Conservation (phyloP, 2,797 vertebrate genomes). For the Coregonus ussuriensis region DNA sequence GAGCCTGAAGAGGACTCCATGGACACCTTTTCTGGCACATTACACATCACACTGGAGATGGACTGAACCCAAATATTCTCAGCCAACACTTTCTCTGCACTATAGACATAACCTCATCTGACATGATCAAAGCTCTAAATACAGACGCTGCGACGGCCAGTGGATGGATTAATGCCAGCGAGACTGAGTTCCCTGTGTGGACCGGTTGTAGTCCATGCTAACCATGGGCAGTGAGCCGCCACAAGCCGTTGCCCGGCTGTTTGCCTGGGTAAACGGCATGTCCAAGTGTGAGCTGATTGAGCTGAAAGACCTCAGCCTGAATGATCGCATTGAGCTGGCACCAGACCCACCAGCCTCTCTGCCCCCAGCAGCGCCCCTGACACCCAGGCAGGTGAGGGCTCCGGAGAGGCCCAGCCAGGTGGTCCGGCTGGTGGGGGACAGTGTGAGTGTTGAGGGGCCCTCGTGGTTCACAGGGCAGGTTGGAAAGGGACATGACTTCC, state of each 20-base stretch:
- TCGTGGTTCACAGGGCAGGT: conserved; percentile 55
- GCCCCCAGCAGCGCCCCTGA: conserved; percentile 60
- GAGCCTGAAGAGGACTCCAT: conserved; percentile 27
- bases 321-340: conserved; percentile 77
- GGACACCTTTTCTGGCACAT: conserved; percentile 2
- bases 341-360: conserved; percentile 40
- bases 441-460: conserved; percentile 56
- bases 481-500: conserved; percentile 86
- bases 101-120: not conserved
- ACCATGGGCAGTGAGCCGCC: conserved; percentile 23
- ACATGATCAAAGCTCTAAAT: conserved; percentile 3
- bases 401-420: conserved; percentile 46
- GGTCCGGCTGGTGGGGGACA: conserved; percentile 71
- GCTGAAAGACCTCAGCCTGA: conserved; percentile 81
- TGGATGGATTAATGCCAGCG: conserved; percentile 2
- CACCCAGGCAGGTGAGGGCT: conserved; percentile 71
- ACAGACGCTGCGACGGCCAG: conserved; percentile 15
- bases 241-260: conserved; percentile 31
- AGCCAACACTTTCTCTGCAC: not conserved
- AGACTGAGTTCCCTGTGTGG: conserved; percentile 5
- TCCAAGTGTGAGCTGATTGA: conserved; percentile 89
- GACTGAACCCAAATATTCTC: conserved; percentile 3
- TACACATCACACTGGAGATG: conserved; percentile 5
- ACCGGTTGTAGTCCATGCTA: conserved; percentile 10
- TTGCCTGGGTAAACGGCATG: conserved; percentile 66